These are phyloP conservation scores for Drosophila teissieri DNA, from an alignment of 1,140 invertebrate species.

Conservation along the genomic window DNA sequence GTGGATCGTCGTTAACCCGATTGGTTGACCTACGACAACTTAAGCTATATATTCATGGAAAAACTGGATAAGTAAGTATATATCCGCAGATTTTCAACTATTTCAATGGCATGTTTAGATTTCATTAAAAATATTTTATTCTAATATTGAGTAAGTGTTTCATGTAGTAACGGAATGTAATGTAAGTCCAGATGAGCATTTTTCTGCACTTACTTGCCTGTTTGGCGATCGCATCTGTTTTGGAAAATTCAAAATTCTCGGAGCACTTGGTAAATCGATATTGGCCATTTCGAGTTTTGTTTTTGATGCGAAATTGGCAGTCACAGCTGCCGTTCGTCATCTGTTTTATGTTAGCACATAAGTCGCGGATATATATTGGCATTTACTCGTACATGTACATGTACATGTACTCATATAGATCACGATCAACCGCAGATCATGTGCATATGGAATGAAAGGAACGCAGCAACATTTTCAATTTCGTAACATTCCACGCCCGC, in stretches of 20 bases:
- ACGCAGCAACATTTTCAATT: conserved; percentile 42
- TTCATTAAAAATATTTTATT: no score
- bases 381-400: conserved; percentile 1
- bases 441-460: conserved; percentile 75
- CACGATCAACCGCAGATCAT: conserved; percentile 47
- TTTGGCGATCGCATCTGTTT: background rate
- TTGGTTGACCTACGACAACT: background rate
- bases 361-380: conserved; percentile 43
- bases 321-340: conserved; percentile 72
- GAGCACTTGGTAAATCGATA: conserved; percentile 5
- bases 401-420: conserved; percentile 14
- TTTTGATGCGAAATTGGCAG: conserved; percentile 54
- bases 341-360: conserved; percentile 78
- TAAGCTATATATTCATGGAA: background rate
- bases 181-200: no score
- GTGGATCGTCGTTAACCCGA: background rate
- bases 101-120: no score
- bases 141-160: no score
- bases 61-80: background rate
- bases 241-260: background rate
- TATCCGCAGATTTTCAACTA: no score
- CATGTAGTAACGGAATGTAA: no score
- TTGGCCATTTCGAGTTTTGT: conserved; percentile 2
- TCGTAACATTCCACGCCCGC: conserved; percentile 71
- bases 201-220: background rate